phyloP scores from a whole-genome alignment of 2,888 invertebrate species.

The Agrochola lychnidis region DNA sequence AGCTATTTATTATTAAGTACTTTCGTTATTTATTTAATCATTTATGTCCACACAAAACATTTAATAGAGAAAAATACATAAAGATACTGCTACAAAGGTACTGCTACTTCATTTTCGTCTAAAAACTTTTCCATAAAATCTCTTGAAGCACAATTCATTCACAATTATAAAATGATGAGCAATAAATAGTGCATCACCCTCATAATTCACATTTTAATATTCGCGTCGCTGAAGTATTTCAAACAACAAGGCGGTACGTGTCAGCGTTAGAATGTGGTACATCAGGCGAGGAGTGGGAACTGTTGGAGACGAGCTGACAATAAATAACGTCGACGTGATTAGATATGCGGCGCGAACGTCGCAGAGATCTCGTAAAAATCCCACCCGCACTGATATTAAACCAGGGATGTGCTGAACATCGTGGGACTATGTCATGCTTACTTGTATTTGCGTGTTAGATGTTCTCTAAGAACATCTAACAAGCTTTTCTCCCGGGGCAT shows the following conservation, averaged over 20 bases:
- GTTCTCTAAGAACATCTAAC: neutral
- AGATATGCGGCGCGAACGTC: constrained; percentile 72
- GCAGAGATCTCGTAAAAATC: constrained; percentile 82
- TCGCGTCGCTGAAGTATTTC: constrained; percentile 55
- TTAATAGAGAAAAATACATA: neutral
- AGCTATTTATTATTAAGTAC: neutral
- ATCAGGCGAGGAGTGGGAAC: neutral
- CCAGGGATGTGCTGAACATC: constrained; percentile 44
- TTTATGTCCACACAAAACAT: no score
- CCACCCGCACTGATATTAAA: constrained; percentile 76
- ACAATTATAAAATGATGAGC: neutral
- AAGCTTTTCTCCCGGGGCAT: neutral
- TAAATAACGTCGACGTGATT: constrained; percentile 72
- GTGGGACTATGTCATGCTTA: neutral
- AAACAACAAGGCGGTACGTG: constrained; percentile 61
- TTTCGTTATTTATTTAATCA: neutral
- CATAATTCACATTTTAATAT: constrained; percentile 50
- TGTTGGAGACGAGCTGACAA: constrained; percentile 41
- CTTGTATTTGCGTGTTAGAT: neutral
- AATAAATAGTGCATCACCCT: constrained; percentile 33
- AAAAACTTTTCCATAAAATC: neutral
- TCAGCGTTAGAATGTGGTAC: constrained; percentile 44
- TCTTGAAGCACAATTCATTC: neutral
- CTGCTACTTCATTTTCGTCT: neutral
- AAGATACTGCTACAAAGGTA: neutral